Conservation (phyloP, 2,113 vertebrate genomes). For the Myiozetetes cayanensis region DNA sequence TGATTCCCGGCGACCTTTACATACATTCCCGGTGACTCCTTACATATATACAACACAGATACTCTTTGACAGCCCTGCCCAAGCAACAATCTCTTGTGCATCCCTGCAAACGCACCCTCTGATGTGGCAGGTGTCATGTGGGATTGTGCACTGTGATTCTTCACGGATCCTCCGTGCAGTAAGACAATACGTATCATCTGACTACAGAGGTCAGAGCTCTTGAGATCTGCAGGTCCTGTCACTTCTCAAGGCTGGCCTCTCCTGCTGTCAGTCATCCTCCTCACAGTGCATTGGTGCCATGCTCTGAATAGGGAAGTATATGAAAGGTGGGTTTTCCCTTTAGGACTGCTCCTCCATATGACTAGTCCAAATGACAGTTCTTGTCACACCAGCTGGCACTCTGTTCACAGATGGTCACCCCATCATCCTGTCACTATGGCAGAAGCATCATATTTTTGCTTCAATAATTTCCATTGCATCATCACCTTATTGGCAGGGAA, state of each 20-base stretch:
- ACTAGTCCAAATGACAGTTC: background rate
- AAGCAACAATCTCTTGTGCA: fast-evolving
- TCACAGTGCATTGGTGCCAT: background rate
- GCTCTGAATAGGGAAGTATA: background rate
- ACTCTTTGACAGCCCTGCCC: background rate
- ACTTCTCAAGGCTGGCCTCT: background rate
- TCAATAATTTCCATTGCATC: background rate
- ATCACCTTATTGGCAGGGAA: background rate
- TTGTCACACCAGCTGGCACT: background rate
- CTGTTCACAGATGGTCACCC: background rate
- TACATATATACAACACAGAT: fast-evolving
- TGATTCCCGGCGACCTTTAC: background rate
- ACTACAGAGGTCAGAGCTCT: background rate
- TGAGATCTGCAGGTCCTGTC: background rate
- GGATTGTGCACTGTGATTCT: background rate
- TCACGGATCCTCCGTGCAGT: background rate
- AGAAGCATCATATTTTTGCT: background rate
- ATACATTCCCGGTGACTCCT: too few relatives aligned
- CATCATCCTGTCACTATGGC: background rate
- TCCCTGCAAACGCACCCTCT: background rate
- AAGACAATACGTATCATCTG: background rate
- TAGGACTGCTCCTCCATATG: background rate
- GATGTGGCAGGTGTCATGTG: background rate
- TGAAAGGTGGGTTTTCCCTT: background rate
- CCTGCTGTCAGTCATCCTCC: background rate